Evolutionary conservation across 2,113 vertebrate genomes (phyloP), one percentile per base, ranked within the genome.

Genomic region (Thalassoma bifasciatum): DNA sequence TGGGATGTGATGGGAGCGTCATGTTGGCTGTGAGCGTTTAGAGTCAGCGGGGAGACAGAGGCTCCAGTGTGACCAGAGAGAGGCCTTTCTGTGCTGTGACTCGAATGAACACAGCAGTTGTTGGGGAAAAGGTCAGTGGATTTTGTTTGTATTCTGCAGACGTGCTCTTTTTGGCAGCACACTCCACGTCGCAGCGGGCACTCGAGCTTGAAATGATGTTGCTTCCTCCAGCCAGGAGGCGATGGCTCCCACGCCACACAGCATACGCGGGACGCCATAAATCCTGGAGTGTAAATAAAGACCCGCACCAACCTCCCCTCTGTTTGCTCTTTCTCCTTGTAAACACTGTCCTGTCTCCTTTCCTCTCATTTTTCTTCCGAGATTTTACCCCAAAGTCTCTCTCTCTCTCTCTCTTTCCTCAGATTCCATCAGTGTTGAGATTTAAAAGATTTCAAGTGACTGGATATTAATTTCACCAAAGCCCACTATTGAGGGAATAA

Each of bases 171-270:
- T 80, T 92, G 87, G 82, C 86, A 83, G 76, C 63, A 66, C 73
- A 75, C 84, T 77, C 66, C 74, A 81, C 76, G 73, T 69, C 66
- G 56, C 70, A 76, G 84, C 54, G 65, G 52, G 75, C 89, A 92
- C 86, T 90, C 83, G 40, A 83, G 90, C 90, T 72, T 91, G 91
- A 92, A 92, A 92, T 89, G 81, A 89, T 91, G 87, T 88, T 58
- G 90, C 88, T 83, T 88, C 85, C 77, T 72, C 50, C 26, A 82
- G 79, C 88, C 61, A 65, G 75, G 76, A 84, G 79, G 64, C 72
- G 38, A 82, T n/a, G 74, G 86, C 80, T 67, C 65, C 72, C 72
- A 24, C 69, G 90, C 88, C 87, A 86, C 88, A 57, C 79, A 61
- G 79, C 77, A 73, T 72, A 85, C 74, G 83, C 84, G 65, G 51